Evolutionary conservation across 2,888 invertebrate species (phyloP), one percentile per base, ranked within the genome.

Genomic region (Melinaea marsaeus): DNA sequence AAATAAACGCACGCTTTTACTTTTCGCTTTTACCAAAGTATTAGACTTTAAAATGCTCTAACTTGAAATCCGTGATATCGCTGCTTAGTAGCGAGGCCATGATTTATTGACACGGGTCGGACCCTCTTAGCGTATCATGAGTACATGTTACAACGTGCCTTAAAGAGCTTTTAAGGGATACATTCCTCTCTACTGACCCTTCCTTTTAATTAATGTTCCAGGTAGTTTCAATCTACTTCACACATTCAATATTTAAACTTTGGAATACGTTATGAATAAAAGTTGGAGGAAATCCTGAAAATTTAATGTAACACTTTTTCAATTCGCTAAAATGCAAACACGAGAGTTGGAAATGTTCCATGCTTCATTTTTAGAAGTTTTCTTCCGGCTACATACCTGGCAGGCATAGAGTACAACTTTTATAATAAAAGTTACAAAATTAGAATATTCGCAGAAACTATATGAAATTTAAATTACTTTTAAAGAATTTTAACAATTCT

Each of bases 121-220:
- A 55, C 65, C 63, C 57, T 68, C 65, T 64, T 69, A 62, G 46
- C 57, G 58, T 60, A 61, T 57, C 61, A 60, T 47, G 54, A 63
- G 66, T 66, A 70, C 61, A 65, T 62, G 61, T 72, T 66, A 69
- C 69, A 70, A 22, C 22, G 22, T 22, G 67, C 70, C 69, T 67
- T 72, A 68, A 69, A 71, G 66, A 69, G 71, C 65, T 70, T 72
- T 71, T 70, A 70, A 68, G 65, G 63, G 69, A 51, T 51, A 51
- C 51, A n/a, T 51, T 51, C 32, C 22, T 51, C 51, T 51, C 63
- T 62, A 68, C 68, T 69, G 69, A 72, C 71, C 73, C 69, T 62
- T 46, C 63, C 61, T 65, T 72, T 72, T 74, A 75, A 74, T 73
- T 74, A 74, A 73, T 72, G 67, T 66, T 67, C 65, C 66, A 69